Conservation (phyloP, 2,888 invertebrate genomes). For the Nowickia ferox region DNA sequence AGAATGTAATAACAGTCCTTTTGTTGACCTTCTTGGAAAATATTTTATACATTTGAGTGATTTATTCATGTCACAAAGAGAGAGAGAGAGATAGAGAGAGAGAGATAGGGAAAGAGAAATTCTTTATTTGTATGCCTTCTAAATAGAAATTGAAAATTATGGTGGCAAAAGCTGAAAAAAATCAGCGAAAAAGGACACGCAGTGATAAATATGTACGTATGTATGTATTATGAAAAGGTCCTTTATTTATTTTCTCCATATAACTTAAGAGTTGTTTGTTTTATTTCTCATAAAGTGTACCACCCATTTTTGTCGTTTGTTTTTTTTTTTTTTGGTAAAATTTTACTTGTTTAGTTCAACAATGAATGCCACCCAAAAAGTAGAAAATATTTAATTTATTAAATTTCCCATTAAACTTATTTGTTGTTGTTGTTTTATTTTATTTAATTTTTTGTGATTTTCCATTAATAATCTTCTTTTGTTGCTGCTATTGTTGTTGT, state of each 20-base stretch:
- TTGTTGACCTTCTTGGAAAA: constrained; percentile 7
- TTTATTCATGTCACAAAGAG: constrained; percentile 60
- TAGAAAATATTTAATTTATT: constrained; percentile 63
- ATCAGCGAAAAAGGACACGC: constrained; percentile 7
- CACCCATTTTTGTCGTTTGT: constrained; percentile 13
- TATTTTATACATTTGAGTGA: constrained; percentile 65
- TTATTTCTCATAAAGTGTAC: constrained; percentile 40
- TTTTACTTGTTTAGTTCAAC: constrained; percentile 58
- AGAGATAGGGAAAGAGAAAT: constrained; percentile 8
- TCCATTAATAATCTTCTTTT: background rate
- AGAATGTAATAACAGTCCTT: constrained; percentile 8
- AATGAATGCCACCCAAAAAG: no score
- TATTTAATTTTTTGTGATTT: constrained; percentile 38
- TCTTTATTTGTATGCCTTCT: constrained; percentile 1
- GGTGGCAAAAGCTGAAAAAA: constrained; percentile 57
- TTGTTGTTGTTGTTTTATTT: constrained; percentile 10
- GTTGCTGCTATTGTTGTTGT: constrained; percentile 3
- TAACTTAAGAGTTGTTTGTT: constrained; percentile 41
- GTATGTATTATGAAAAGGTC: constrained; percentile 47
- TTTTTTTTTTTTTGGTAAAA: constrained; percentile 7
- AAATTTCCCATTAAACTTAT: constrained; percentile 63
- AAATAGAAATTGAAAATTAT: constrained; percentile 61
- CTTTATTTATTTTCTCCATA: constrained; percentile 36
- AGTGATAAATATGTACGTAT: no score
- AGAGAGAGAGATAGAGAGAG: background rate